These are phyloP conservation scores for Mus pahari DNA, from an alignment of 2,113 vertebrate species.

Conservation along the genomic window DNA sequence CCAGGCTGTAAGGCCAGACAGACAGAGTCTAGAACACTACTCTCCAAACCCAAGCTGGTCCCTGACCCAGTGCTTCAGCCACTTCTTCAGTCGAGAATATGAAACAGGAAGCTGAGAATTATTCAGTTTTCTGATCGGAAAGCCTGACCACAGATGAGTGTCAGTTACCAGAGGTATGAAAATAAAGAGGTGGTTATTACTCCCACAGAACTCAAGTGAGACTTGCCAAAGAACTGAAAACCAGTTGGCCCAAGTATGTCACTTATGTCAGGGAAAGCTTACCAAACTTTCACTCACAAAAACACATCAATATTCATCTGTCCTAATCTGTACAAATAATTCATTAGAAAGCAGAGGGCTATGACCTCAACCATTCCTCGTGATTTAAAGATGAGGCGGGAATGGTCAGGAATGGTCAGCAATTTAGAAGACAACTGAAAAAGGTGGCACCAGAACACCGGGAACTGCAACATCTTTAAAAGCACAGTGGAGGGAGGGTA, in stretches of 20 bases:
- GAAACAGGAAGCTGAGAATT: not conserved
- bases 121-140: conserved; percentile 4
- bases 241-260: not conserved
- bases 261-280: conserved; percentile 18
- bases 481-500: too few species aligned
- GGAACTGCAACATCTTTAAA: not conserved
- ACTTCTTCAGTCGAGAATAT: not conserved
- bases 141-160: not conserved
- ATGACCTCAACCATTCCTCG: not conserved
- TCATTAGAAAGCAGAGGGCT: not conserved
- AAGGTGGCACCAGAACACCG: not conserved
- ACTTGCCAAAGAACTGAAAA: conserved; percentile 46
- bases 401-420: not conserved
- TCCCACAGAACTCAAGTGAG: conserved; percentile 43
- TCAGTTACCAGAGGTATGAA: not conserved
- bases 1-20: not conserved
- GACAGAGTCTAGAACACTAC: not conserved
- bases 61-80: not conserved
- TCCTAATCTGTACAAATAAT: conserved; percentile 59
- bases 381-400: conserved; percentile 36
- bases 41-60: not conserved
- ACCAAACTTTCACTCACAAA: conserved; percentile 40
- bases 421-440: not conserved
- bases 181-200: conserved; percentile 38
- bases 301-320: conserved; percentile 49